Base-by-base conservation (phyloP, 2,797 vertebrate species). In the Urocyon cinereoargenteus region DNA sequence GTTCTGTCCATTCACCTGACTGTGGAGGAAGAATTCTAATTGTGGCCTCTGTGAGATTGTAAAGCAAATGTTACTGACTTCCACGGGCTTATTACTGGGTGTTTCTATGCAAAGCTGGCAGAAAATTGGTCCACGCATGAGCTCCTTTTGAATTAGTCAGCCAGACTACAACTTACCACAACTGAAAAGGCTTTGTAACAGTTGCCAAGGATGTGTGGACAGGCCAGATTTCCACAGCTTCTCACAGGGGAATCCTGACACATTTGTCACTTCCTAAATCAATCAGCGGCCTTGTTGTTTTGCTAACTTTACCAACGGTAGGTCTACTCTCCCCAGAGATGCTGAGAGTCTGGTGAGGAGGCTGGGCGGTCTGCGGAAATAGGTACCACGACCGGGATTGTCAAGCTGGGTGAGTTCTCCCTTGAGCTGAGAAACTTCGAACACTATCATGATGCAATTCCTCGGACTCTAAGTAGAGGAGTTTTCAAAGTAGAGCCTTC, bases 131-230 rank as follows among this genome's bases (percentile, higher is more conserved):
- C 26, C 61, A 95, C 0, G 78, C 73, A 81, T 93, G 96, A 83
- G 75, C 92, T 97, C 91, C 79, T 96, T 92, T 93, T 62, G 79
- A 96, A 85, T 97, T 85, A 94, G 70, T 93, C 73, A 94, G 85
- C 70, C 88, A 93, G 83, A 92, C 24, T 66, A 95, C 64, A 93
- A 97, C 61, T 95, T 95, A 86, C 70, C 88, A 40, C 79, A 81
- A 40, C 31, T 55, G 84, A 94, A 91, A 95, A 95, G 64, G 90
- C 88, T 96, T 84, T 91, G 11, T 51, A 34, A 53, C 61, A 55
- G 59, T 96, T 97, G 92, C 96, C 95, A 97, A 97, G 79, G 82
- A 91, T 97, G 36, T 92, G 85, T 93, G 96, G 89, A 91, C 75
- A 93, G 93, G 95, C 86, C 70, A 97, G 70, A 88, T 72, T 97